Evolutionary conservation across 2,888 invertebrate genomes (phyloP), one percentile per base, ranked within the genome.

Genomic region (Nemotelus nigrinus): DNA sequence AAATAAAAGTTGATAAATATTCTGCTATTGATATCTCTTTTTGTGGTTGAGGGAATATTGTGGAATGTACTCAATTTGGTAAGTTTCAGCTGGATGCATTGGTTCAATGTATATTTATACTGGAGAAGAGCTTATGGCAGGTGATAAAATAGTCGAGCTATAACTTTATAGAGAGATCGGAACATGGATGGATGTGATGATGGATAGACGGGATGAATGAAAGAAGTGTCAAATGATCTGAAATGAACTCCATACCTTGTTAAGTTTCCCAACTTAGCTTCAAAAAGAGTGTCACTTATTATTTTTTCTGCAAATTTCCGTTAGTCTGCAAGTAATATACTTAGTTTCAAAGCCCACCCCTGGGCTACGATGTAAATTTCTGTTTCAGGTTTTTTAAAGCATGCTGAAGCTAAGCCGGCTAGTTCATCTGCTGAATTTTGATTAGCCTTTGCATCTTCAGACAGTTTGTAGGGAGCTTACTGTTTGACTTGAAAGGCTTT

Each of bases 271-370:
- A 47, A 10, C 25, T 8, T 39, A 25, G 45, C 68, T 68, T 68
- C 48, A 47, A 48, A 68, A 8, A 68, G 68, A 25, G 47, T 50
- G 8, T 68, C 68, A 8, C 53, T 47, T 48, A 68, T 68, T 6
- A 50, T 25, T 47, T 68, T 68, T 48, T 68, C 47, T 39, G 68
- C 48, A 68, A 48, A 47, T 25, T 25, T 45, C 48, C 50, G 4
- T 48, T 68, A 48, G 7, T 65, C 65, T 65, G 6, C 45, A 65
- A 44, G 10, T 41, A 65, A 39, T 41, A 7, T 39, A 7, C n/a
- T 65, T 39, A 65, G 10, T 53, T 53, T 53, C 53, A 65, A 44
- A 44, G 45, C 2, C 5, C 45, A 65, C 5, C 1, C 2, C 1
- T 43, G n/a, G 25, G 8, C 65, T 39, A 8, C 65, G 2, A 25